Conservation (phyloP, 2,797 vertebrate species). For the Xenops minutus region DNA sequence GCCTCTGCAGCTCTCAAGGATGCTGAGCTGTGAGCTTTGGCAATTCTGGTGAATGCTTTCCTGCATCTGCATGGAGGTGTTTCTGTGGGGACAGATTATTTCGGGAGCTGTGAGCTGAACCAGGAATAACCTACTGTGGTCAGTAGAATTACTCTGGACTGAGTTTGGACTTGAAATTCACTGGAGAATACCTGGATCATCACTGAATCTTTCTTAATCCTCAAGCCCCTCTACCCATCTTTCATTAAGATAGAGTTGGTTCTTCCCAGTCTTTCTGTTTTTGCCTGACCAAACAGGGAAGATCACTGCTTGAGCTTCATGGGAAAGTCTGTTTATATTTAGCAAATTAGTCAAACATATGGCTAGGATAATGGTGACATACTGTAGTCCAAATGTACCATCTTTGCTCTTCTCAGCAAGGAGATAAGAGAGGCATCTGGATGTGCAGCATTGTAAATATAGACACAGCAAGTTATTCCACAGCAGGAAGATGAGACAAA, state of each 20-base stretch:
- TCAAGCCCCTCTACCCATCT: not conserved
- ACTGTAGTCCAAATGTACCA: not conserved
- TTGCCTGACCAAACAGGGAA: not conserved
- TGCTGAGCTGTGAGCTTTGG: not conserved
- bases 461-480: not conserved
- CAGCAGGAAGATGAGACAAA: not conserved
- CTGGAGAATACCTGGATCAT: not conserved
- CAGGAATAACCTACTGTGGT: not conserved
- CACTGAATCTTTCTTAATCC: not conserved
- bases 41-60: not conserved
- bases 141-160: not conserved
- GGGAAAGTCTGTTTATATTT: not conserved
- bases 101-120: not conserved
- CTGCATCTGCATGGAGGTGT: not conserved
- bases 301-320: not conserved
- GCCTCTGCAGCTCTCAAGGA: not conserved
- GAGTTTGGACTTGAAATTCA: not conserved
- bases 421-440: not conserved
- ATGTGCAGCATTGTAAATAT: not conserved
- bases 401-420: not conserved
- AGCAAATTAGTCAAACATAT: not conserved
- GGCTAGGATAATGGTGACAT: not conserved
- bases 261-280: not conserved
- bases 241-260: not conserved
- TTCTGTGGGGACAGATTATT: not conserved